Conservation (phyloP, 2,888 invertebrate species). For the Aelia acuminata region DNA sequence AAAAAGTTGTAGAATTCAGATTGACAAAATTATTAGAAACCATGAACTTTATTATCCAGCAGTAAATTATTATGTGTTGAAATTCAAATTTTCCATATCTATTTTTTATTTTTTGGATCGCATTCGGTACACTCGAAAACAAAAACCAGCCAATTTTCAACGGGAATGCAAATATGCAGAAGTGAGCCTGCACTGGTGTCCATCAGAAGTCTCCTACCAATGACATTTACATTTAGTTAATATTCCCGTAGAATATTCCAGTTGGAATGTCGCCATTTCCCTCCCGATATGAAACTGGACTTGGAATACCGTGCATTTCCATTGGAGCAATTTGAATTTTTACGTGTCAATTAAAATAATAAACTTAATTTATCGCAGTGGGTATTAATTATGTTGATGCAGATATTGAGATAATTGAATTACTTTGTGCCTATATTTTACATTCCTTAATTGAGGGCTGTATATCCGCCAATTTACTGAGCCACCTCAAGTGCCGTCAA, state of each 20-base stretch:
- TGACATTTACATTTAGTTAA: constrained; percentile 18
- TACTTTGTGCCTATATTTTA: neutral
- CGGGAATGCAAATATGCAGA: neutral
- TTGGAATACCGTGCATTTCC: neutral
- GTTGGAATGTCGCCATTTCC: constrained; percentile 13
- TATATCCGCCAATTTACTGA: neutral
- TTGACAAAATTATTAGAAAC: too few species aligned
- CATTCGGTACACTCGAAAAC: neutral
- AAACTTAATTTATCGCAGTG: neutral
- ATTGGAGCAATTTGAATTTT: neutral
- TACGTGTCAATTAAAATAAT: neutral
- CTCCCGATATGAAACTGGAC: neutral
- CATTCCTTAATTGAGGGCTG: neutral
- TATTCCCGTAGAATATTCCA: neutral
- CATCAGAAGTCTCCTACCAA: neutral
- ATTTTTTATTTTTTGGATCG: too few species aligned
- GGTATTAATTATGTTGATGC: neutral
- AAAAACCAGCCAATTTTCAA: neutral
- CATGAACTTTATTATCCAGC: too few species aligned
- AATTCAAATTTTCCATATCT: too few species aligned
- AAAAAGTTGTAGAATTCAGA: too few species aligned
- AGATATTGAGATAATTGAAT: neutral
- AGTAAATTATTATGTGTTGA: too few species aligned
- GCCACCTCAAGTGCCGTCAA: too few species aligned
- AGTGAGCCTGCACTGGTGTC: neutral